Conservation (phyloP, 2,797 vertebrate genomes). For the Zalophus californianus region DNA sequence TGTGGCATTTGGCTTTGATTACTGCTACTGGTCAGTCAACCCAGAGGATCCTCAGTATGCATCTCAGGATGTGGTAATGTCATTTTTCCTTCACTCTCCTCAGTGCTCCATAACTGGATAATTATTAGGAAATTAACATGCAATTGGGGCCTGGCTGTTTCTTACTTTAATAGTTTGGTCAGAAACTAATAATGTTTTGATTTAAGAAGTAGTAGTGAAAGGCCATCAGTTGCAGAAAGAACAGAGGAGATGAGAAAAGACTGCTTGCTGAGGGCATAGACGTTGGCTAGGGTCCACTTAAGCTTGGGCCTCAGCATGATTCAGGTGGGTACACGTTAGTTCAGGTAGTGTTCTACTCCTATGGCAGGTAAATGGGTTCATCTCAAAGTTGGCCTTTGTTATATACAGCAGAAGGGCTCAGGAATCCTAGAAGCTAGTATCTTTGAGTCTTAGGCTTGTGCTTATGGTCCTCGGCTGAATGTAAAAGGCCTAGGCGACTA, state of each 20-base stretch:
- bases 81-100: constrained; percentile 47
- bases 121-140: background rate
- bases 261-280: background rate
- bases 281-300: background rate
- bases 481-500: background rate
- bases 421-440: background rate
- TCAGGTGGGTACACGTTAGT: background rate
- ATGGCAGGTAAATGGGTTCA: background rate
- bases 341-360: background rate
- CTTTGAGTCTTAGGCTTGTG: background rate
- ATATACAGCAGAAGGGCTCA: background rate
- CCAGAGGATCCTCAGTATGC: constrained; percentile 93
- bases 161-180: constrained; percentile 23
- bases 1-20: constrained; percentile 96
- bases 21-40: constrained; percentile 98
- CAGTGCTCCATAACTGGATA: background rate
- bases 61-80: constrained; percentile 96
- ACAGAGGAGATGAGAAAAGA: background rate
- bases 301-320: background rate
- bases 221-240: background rate
- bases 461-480: background rate
- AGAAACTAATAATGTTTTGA: constrained; percentile 58
- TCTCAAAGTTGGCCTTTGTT: background rate
- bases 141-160: background rate
- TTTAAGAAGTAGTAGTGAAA: background rate